Conservation (phyloP, 1,140 invertebrate genomes). For the Macrobrachium nipponense region DNA sequence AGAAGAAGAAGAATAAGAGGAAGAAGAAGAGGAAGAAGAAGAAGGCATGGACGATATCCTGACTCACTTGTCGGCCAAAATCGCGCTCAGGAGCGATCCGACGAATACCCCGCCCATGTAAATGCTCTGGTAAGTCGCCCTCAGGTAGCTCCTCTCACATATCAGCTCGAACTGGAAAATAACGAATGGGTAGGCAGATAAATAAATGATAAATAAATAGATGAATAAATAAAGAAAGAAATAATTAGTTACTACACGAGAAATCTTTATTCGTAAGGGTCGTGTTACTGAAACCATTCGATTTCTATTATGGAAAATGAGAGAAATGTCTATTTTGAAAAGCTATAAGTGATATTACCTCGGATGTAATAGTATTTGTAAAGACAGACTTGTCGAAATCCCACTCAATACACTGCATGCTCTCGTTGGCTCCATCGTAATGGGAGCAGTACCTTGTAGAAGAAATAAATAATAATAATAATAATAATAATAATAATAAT, state of each 20-base stretch:
- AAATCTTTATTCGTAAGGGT: too few species aligned
- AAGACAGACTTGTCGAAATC: conserved; percentile 50
- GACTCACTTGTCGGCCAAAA: conserved; percentile 22
- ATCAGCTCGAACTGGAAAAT: conserved; percentile 14
- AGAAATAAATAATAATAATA: neutral
- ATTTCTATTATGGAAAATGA: too few species aligned
- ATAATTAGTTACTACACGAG: too few species aligned
- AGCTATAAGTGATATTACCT: too few species aligned
- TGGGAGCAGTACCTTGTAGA: neutral
- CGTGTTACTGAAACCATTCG: too few species aligned
- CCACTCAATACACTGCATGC: conserved; percentile 34
- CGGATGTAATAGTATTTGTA: conserved; percentile 36
- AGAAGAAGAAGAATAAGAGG: too few species aligned
- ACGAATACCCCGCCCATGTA: conserved; percentile 31
- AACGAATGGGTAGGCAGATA: too few species aligned
- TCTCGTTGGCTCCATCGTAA: neutral
- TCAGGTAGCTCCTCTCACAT: conserved; percentile 24
- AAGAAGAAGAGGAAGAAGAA: neutral
- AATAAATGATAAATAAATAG: neutral
- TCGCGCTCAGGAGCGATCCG: neutral
- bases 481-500: too few species aligned
- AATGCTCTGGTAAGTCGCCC: conserved; percentile 39
- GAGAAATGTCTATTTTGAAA: too few species aligned
- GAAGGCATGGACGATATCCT: neutral
- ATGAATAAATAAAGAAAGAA: neutral